Evolutionary conservation across 2,113 vertebrate genomes (phyloP).

Genomic region (Thermophis baileyi): DNA sequence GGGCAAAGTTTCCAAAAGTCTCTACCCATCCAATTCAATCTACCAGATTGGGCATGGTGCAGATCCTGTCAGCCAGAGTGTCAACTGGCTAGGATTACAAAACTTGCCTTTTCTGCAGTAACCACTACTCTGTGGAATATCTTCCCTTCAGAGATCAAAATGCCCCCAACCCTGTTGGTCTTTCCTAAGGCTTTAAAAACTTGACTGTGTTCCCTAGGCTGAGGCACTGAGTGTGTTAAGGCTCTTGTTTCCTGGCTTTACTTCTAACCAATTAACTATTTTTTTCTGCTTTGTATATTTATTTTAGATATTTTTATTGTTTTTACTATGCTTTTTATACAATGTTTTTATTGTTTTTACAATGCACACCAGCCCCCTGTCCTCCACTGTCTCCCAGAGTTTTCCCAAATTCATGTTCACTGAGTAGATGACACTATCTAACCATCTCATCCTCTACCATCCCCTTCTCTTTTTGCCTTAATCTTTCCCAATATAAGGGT

Average conservation of each 20-base stretch:
- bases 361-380: background rate
- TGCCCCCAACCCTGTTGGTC: too few relatives aligned
- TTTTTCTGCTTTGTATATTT: background rate
- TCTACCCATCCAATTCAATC: background rate
- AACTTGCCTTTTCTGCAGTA: background rate
- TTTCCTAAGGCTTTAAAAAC: background rate
- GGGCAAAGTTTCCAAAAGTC: background rate
- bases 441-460: background rate
- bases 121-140: too few relatives aligned
- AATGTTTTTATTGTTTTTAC: too few relatives aligned
- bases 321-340: too few relatives aligned
- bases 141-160: too few relatives aligned
- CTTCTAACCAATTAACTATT: background rate
- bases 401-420: background rate
- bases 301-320: background rate
- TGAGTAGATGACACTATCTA: background rate
- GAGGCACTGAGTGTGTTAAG: background rate
- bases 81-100: background rate
- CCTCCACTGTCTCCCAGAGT: background rate
- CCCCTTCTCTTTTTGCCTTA: background rate
- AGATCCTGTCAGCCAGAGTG: too few relatives aligned
- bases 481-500: background rate
- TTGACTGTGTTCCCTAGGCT: background rate
- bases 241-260: background rate
- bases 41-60: too few relatives aligned